Evolutionary conservation across 2,888 invertebrate species (phyloP).

Genomic region (Agrilus biguttatus): DNA sequence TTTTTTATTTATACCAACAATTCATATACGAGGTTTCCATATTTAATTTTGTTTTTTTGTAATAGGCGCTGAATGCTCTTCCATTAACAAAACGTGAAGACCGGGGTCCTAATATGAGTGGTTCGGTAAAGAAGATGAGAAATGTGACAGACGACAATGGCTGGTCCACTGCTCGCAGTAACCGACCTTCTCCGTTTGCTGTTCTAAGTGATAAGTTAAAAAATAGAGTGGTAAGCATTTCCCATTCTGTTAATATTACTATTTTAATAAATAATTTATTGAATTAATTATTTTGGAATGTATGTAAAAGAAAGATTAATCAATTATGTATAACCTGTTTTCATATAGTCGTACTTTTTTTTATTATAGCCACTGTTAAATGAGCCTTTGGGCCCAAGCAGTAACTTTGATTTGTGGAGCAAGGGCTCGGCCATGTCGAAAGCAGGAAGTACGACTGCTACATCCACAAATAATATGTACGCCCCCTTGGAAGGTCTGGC

Average conservation of each 20-base stretch:
- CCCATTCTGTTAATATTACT: too few relatives aligned
- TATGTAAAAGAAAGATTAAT: background rate
- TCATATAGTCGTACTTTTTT: background rate
- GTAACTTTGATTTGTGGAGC: conserved; percentile 26
- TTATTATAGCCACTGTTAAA: conserved; percentile 27
- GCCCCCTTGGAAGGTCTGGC: conserved; percentile 31
- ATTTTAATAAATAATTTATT: too few relatives aligned
- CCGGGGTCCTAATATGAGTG: conserved; percentile 32
- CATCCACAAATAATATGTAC: conserved; percentile 33
- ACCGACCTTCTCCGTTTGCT: conserved; percentile 20
- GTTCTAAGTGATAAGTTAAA: conserved; percentile 37
- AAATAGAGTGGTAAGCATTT: conserved; percentile 30
- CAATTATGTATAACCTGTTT: background rate
- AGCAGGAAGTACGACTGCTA: conserved; percentile 11
- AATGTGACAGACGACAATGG: conserved; percentile 25
- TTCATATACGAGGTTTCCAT: background rate
- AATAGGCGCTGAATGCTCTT: conserved; percentile 23
- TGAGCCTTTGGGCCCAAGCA: conserved; percentile 32
- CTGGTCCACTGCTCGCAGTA: conserved; percentile 23
- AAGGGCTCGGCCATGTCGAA: conserved; percentile 26
- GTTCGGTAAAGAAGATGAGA: conserved; percentile 19
- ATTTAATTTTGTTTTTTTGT: background rate
- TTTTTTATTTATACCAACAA: too few relatives aligned
- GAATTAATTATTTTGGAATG: background rate
- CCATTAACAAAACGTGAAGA: conserved; percentile 45